These are phyloP conservation scores for Macaria liturata DNA, from an alignment of 2,888 invertebrate species.

Conservation along the genomic window DNA sequence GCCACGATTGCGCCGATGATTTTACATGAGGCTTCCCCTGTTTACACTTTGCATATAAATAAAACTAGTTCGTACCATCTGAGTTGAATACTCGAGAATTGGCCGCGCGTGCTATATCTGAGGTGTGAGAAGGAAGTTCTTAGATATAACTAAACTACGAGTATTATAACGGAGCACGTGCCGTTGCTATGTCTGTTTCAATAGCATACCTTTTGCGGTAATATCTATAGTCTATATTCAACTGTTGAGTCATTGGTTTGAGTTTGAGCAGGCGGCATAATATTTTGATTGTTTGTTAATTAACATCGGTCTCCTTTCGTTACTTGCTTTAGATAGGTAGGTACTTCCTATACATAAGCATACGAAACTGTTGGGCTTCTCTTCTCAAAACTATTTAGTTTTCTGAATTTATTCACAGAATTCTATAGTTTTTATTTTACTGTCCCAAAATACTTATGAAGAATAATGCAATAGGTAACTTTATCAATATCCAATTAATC, in stretches of 20 bases:
- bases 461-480: no score
- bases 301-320: no score
- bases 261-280: neutral
- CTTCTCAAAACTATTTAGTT: no score
- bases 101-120: slow-evolving; percentile 63
- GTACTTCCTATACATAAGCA: no score
- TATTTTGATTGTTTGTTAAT: no score
- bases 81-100: slow-evolving; percentile 47
- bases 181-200: slow-evolving; percentile 20
- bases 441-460: no score
- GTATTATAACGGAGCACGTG: slow-evolving; percentile 23
- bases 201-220: slow-evolving; percentile 40
- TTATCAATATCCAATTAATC: no score
- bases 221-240: slow-evolving; percentile 36
- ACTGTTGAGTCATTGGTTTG: slow-evolving; percentile 27
- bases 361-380: no score
- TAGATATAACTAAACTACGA: slow-evolving; percentile 17
- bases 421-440: no score
- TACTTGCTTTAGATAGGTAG: no score
- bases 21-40: slow-evolving; percentile 34
- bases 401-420: no score
- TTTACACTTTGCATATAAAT: slow-evolving; percentile 44
- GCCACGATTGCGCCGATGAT: slow-evolving; percentile 39
- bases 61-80: slow-evolving; percentile 49
- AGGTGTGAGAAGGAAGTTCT: slow-evolving; percentile 50